A percentile compares a stretch with the other conserved stretches of the same genome.
Conservation (phyloP, 2,888 invertebrate genomes). For the Hecatera dysodea region DNA sequence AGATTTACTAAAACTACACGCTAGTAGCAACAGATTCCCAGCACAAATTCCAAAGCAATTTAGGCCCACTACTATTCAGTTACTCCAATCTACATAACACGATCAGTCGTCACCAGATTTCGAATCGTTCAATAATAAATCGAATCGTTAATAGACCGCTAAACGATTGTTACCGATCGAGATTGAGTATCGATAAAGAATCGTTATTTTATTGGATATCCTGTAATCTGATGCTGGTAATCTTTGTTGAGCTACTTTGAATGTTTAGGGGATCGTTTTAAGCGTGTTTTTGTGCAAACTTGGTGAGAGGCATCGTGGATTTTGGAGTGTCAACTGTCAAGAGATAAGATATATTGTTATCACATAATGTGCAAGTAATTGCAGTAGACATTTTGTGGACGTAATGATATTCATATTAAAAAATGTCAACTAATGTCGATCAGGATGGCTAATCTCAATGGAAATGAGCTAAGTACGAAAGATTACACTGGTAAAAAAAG, state of each 20-base stretch:
- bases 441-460: too few species aligned
- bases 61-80: not conserved
- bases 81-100: slow-evolving; percentile 34
- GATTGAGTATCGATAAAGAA: slow-evolving; percentile 59
- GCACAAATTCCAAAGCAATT: slow-evolving; percentile 11
- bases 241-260: slow-evolving; percentile 14
- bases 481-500: too few species aligned
- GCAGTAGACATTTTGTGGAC: too few species aligned
- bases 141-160: slow-evolving; percentile 54
- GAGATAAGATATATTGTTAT: not conserved
- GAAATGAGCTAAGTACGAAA: too few species aligned
- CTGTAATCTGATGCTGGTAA: slow-evolving; percentile 44
- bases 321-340: not conserved
- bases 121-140: too few species aligned
- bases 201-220: slow-evolving; percentile 42
- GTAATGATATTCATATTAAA: too few species aligned
- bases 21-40: too few species aligned
- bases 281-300: slow-evolving; percentile 29
- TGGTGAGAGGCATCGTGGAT: not conserved
- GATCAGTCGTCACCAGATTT: slow-evolving; percentile 39
- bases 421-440: too few species aligned
- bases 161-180: slow-evolving; percentile 56
- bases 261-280: slow-evolving; percentile 22
- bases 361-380: not conserved
- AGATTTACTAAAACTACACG: not conserved